Percentiles rank a stretch among this genome's conserved stretches.
Conservation (phyloP, 2,113 vertebrate species). For the Eulemur macaco region DNA sequence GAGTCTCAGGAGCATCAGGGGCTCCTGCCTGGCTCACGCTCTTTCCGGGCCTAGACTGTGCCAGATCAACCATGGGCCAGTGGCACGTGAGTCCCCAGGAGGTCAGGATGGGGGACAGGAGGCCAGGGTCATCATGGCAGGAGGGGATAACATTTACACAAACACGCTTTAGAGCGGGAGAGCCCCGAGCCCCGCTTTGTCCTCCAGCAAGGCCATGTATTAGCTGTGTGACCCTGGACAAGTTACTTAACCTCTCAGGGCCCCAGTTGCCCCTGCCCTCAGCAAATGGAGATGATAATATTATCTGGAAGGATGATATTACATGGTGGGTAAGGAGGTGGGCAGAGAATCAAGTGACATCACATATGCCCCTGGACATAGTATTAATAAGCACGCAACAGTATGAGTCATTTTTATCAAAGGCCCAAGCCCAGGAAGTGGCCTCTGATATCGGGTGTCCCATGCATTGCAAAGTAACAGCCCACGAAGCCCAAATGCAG, state of each 20-base stretch:
- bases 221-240: background rate
- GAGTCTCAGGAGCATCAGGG: background rate
- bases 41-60: background rate
- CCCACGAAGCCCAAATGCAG: background rate
- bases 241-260: constrained; percentile 12
- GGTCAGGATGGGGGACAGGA: background rate
- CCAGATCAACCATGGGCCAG: too few species aligned
- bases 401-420: background rate
- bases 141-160: background rate
- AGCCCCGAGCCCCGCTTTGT: background rate
- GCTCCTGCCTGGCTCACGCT: background rate
- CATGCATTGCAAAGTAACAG: background rate
- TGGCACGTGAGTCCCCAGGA: background rate
- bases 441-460: background rate
- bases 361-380: background rate
- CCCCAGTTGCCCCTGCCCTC: background rate
- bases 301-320: background rate
- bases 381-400: background rate
- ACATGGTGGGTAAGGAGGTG: too few species aligned
- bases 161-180: background rate
- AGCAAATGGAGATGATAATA: background rate
- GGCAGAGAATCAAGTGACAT: background rate
- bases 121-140: background rate
- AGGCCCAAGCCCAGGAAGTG: background rate
- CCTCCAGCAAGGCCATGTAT: background rate